These are phyloP conservation scores for Himalopsyche japonica DNA, from an alignment of 2,888 invertebrate genomes.

Conservation along the genomic window DNA sequence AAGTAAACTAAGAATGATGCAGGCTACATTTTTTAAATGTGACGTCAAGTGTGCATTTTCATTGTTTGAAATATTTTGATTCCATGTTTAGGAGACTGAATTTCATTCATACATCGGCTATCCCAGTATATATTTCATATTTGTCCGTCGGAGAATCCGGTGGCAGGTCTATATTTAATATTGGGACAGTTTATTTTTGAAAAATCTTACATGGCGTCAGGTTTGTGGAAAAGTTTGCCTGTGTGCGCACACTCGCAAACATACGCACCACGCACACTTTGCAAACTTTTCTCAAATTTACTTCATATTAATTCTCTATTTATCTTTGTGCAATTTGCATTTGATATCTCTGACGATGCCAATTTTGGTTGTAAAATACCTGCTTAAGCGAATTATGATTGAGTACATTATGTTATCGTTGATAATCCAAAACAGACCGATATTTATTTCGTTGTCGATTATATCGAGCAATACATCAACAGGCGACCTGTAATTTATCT, in stretches of 20 bases:
- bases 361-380: neutral
- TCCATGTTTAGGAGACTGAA: neutral
- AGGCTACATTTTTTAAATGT: no score
- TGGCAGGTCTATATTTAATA: constrained; percentile 33
- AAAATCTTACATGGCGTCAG: neutral
- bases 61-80: neutral
- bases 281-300: neutral
- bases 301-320: neutral
- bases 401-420: no score
- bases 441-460: no score
- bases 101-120: constrained; percentile 22
- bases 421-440: no score
- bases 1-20: no score
- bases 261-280: neutral
- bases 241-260: neutral
- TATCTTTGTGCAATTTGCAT: neutral
- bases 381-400: no score
- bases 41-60: neutral
- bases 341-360: neutral
- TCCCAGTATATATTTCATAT: constrained; percentile 22
- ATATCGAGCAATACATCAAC: no score
- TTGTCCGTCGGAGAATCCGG: constrained; percentile 19
- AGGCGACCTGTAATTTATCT: no score
- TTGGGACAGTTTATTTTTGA: constrained; percentile 36
- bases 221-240: neutral